Conservation (phyloP, 2,113 vertebrate genomes). For the Channa maculata region DNA sequence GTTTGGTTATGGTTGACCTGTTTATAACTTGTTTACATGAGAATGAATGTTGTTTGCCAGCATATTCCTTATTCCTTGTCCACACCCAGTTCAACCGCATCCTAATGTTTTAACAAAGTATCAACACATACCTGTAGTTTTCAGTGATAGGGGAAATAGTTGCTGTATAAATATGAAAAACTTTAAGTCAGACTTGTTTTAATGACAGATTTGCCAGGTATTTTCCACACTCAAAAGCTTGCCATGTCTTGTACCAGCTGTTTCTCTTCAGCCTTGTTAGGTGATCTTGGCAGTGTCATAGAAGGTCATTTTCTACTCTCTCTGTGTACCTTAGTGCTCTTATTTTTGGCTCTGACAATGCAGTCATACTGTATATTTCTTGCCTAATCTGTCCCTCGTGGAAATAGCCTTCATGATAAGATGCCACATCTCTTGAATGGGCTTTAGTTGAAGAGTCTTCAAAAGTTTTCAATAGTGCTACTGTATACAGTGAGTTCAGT, state of each 20-base stretch:
- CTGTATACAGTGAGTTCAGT: constrained; percentile 61
- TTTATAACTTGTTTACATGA: constrained; percentile 48
- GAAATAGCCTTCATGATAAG: constrained; percentile 54
- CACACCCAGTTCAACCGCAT: constrained; percentile 22
- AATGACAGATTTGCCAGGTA: constrained; percentile 32
- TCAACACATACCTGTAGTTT: constrained; percentile 1
- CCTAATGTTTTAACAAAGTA: background rate
- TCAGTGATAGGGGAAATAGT: background rate
- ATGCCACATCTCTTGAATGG: constrained; percentile 38
- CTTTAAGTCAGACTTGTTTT: constrained; percentile 42
- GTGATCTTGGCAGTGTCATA: constrained; percentile 51
- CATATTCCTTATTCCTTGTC: background rate
- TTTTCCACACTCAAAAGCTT: constrained; percentile 11
- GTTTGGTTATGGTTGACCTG: constrained; percentile 35
- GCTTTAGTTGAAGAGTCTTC: constrained; percentile 23
- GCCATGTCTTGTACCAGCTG: constrained; percentile 45
- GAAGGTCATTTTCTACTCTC: constrained; percentile 38
- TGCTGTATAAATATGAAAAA: constrained; percentile 8
- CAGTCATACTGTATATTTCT: constrained; percentile 33
- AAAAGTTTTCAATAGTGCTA: constrained; percentile 56
- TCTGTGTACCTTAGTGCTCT: constrained; percentile 25
- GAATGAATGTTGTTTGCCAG: constrained; percentile 25
- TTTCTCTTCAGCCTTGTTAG: constrained; percentile 51
- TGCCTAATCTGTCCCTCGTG: constrained; percentile 31
- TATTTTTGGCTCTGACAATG: constrained; percentile 52